A percentile compares a stretch with the other conserved stretches of the same genome.
These are phyloP conservation scores for Eupithecia tripunctaria DNA, from an alignment of 2,888 invertebrate species.

Conservation along the genomic window DNA sequence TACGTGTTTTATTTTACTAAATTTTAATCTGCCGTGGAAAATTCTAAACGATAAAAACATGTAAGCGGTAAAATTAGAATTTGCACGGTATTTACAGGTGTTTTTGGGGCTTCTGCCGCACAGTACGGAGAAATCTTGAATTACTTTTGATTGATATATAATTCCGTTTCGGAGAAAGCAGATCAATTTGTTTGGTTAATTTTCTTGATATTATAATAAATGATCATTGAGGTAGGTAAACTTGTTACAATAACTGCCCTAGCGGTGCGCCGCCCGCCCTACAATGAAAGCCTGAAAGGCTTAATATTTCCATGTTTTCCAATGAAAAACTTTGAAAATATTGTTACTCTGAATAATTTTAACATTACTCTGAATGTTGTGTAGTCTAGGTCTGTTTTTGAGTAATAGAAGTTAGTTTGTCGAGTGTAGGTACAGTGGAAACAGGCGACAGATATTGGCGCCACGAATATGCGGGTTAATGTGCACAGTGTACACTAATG, in stretches of 20 bases:
- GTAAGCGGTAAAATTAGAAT: conserved; percentile 22
- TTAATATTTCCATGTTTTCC: background rate
- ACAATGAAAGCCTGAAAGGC: background rate
- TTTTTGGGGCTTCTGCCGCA: background rate
- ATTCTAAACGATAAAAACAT: conserved; percentile 30
- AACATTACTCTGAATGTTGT: background rate
- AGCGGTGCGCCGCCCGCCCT: background rate
- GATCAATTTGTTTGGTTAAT: background rate
- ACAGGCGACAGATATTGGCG: conserved; percentile 64
- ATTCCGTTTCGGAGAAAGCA: background rate
- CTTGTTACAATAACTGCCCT: background rate
- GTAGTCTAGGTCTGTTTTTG: background rate
- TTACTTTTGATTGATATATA: background rate
- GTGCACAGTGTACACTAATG: conserved; percentile 54
- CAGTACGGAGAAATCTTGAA: background rate
- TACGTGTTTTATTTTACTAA: conserved; percentile 56
- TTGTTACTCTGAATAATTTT: background rate
- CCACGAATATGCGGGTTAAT: conserved; percentile 74
- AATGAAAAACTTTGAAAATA: background rate
- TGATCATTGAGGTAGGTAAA: background rate
- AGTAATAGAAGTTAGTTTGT: background rate
- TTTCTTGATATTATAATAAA: background rate
- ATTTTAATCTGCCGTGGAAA: conserved; percentile 41
- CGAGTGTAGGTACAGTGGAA: conserved; percentile 56
- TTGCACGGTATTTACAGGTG: conserved; percentile 18